Percentiles rank a stretch among this genome's conserved stretches.
Evolutionary conservation across 1,140 invertebrate genomes (phyloP).

Genomic region (Zophobas morio): DNA sequence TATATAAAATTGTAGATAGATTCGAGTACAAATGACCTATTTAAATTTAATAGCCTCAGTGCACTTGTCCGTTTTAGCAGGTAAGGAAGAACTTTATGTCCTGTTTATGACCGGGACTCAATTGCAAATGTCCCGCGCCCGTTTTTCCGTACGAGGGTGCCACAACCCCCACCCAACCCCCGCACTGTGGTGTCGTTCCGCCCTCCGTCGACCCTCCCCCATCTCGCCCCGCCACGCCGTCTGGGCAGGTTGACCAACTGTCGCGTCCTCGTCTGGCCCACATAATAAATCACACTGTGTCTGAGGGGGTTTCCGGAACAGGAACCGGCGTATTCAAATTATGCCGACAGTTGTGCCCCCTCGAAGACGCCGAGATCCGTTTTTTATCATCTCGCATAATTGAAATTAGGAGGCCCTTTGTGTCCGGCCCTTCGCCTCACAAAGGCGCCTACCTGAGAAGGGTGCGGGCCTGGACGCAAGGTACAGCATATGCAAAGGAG

Average conservation of each 20-base stretch:
- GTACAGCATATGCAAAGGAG: constrained; percentile 62
- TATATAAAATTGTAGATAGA: no score
- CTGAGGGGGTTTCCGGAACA: constrained; percentile 56
- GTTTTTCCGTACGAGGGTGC: no score
- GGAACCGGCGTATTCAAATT: constrained; percentile 57
- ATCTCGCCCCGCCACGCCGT: neutral
- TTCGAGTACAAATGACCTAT: no score
- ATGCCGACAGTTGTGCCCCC: constrained; percentile 55
- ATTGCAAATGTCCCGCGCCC: no score
- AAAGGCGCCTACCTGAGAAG: constrained; percentile 50
- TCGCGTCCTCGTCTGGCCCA: constrained; percentile 45
- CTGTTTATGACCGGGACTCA: no score
- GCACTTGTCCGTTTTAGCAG: no score
- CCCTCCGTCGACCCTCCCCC: no score
- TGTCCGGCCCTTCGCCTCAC: constrained; percentile 52
- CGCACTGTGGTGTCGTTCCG: no score
- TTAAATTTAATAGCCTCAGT: no score
- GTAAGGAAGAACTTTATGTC: no score
- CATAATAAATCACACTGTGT: constrained; percentile 55
- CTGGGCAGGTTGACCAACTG: constrained; percentile 51
- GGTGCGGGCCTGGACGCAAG: constrained; percentile 55
- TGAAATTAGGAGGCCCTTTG: constrained; percentile 35
- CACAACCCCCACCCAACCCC: no score
- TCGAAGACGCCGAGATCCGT: constrained; percentile 44
- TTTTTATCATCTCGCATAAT: constrained; percentile 42